Evolutionary conservation across 2,113 vertebrate species (phyloP).

Genomic region (Brachyhypopomus occidentalis): DNA sequence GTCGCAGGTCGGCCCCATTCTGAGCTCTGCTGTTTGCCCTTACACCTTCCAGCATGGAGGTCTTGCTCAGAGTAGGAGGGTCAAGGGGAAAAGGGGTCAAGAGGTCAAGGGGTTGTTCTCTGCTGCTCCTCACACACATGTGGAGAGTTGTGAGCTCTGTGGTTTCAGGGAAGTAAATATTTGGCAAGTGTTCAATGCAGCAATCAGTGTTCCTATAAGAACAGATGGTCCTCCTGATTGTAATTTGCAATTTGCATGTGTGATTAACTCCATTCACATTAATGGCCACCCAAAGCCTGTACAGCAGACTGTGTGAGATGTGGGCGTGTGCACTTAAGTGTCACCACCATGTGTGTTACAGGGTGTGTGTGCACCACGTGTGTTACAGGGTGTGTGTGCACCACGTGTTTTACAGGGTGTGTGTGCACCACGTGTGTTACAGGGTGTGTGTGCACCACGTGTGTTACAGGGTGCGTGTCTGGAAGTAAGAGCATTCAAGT

Average conservation of each 20-base stretch:
- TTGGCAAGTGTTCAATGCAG: slow-evolving; percentile 46
- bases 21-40: too few species aligned
- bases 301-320: slow-evolving; percentile 11
- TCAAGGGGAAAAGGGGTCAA: too few species aligned
- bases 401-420: not conserved
- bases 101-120: not conserved
- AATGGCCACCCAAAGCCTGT: slow-evolving; percentile 26
- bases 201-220: slow-evolving; percentile 44
- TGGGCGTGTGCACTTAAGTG: not conserved
- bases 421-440: slow-evolving; percentile 54
- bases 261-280: slow-evolving; percentile 56
- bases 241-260: slow-evolving; percentile 59
- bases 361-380: slow-evolving; percentile 55
- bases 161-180: slow-evolving; percentile 39
- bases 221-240: slow-evolving; percentile 54
- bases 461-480: slow-evolving; percentile 74
- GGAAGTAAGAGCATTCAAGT: slow-evolving; percentile 77
- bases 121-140: not conserved
- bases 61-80: too few species aligned
- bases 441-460: slow-evolving; percentile 53
- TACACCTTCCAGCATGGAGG: too few species aligned
- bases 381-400: too few species aligned
- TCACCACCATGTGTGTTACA: not conserved
- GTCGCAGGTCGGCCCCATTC: too few species aligned
- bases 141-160: not conserved